These are phyloP conservation scores for Enhydra lutris DNA, from an alignment of 2,113 vertebrate genomes.

Conservation along the genomic window DNA sequence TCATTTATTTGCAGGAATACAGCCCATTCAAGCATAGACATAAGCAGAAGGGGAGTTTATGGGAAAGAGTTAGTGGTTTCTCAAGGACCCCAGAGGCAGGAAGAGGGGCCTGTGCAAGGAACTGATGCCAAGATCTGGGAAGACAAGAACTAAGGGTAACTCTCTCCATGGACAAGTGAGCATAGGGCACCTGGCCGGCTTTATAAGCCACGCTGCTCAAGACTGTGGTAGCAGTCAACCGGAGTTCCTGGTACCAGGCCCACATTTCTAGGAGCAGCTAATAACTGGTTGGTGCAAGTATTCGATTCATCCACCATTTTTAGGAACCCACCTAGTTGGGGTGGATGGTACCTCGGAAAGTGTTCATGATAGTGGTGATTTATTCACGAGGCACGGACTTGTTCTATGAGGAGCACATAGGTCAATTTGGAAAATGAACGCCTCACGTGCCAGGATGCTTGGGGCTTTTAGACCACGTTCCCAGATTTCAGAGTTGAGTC, in stretches of 20 bases:
- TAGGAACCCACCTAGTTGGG: not conserved
- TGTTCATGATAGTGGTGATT: not conserved
- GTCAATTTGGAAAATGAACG: not conserved
- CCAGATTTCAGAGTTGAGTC: not conserved
- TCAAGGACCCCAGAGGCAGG: not conserved
- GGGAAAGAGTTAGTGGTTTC: not conserved
- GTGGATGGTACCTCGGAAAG: not conserved
- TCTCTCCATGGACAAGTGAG: not conserved
- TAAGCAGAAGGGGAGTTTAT: not conserved
- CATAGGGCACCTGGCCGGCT: not conserved
- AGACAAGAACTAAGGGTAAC: not conserved
- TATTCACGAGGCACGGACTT: not conserved
- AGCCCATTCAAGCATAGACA: not conserved
- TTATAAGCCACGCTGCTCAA: not conserved
- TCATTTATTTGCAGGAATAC: not conserved
- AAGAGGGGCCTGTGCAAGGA: not conserved
- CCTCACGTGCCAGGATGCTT: not conserved
- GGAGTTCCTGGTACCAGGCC: not conserved
- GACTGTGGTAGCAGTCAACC: rapidly evolving
- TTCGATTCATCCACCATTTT: not conserved
- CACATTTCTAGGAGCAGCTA: not conserved
- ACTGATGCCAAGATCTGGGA: not conserved
- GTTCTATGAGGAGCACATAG: not conserved
- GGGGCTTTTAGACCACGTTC: not conserved
- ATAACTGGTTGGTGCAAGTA: not conserved